Conservation (phyloP, 2,888 invertebrate genomes). For the Chrysopilus asiliformis region DNA sequence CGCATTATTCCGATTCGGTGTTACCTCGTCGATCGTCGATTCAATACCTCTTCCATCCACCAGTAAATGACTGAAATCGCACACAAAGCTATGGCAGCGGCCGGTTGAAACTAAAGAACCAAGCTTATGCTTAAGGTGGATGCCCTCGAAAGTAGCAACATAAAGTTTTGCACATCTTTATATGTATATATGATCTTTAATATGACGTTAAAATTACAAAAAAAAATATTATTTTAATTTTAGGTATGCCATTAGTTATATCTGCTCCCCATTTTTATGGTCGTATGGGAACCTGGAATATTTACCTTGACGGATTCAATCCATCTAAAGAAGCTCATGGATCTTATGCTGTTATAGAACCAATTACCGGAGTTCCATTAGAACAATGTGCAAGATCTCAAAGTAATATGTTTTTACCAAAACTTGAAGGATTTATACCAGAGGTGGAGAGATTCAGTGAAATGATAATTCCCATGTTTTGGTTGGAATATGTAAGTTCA, state of each 20-base stretch:
- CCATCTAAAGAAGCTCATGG: conserved; percentile 47
- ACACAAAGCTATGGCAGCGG: no score
- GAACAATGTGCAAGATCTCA: conserved; percentile 49
- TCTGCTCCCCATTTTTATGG: conserved; percentile 61
- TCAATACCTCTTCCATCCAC: no score
- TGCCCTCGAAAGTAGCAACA: no score
- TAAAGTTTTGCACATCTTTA: background rate
- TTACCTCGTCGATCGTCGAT: no score
- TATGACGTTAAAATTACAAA: background rate
- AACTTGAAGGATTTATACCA: conserved; percentile 39
- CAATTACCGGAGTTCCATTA: conserved; percentile 51
- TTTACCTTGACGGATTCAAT: conserved; percentile 46
- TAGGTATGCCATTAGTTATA: conserved; percentile 52
- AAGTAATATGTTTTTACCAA: conserved; percentile 44
- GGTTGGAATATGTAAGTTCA: conserved; percentile 61
- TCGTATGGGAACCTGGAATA: conserved; percentile 21
- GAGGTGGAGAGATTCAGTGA: conserved; percentile 42
- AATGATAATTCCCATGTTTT: conserved; percentile 46
- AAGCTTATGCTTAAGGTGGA: no score
- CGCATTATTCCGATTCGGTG: no score
- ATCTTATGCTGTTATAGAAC: conserved; percentile 53
- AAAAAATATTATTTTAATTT: conserved; percentile 17
- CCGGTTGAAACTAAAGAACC: no score
- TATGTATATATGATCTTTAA: background rate
- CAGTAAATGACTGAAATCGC: no score